Percentiles rank a stretch among this genome's conserved stretches.
phyloP scores from a whole-genome alignment of 2,797 vertebrate genomes.

The Meriones psammophilus region DNA sequence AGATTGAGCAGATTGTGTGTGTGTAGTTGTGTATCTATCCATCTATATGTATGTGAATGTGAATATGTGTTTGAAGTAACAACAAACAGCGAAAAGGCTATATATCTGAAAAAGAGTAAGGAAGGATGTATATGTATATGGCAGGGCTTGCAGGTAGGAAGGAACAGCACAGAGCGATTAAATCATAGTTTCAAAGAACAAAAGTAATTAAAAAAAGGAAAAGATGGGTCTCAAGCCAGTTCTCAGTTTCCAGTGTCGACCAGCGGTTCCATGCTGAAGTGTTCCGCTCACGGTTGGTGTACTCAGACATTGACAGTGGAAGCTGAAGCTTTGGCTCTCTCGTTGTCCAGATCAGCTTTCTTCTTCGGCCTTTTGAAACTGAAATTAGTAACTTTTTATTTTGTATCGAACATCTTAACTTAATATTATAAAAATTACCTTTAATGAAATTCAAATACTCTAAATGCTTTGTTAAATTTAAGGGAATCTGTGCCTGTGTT shows the following conservation, averaged over 20 bases:
- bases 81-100: not conserved
- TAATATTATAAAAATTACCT: not conserved
- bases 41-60: not conserved
- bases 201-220: not conserved
- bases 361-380: too few relatives aligned
- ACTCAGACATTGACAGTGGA: not conserved
- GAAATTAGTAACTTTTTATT: not conserved
- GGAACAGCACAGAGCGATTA: not conserved
- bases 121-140: not conserved
- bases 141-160: rapidly evolving
- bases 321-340: not conserved
- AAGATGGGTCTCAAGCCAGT: not conserved
- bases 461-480: not conserved
- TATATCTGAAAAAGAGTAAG: not conserved
- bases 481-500: not conserved
- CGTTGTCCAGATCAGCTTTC: not conserved
- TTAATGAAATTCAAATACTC: not conserved
- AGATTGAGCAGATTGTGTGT: not conserved
- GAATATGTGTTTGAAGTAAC: not conserved
- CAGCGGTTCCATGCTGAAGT: not conserved
- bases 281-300: not conserved
- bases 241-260: not conserved
- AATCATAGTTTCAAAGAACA: not conserved
- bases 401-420: not conserved
- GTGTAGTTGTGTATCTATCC: not conserved